These are phyloP conservation scores for Chelidonichthys spinosus DNA, from an alignment of 2,797 vertebrate species.

Conservation along the genomic window DNA sequence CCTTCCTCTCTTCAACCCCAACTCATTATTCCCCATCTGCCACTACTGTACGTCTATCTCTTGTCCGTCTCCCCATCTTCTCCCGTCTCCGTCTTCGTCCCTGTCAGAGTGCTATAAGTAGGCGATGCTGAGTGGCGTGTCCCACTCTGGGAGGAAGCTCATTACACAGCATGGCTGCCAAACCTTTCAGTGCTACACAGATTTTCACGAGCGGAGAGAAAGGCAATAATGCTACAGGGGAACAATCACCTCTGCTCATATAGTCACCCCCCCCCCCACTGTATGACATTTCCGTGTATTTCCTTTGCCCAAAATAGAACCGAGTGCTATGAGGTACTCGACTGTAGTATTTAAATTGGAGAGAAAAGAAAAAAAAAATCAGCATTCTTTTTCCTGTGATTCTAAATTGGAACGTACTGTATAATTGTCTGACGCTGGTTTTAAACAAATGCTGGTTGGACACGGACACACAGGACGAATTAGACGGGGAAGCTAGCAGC, in stretches of 20 bases:
- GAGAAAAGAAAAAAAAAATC: background rate
- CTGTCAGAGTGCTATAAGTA: conserved; percentile 41
- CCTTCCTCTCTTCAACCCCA: conserved; percentile 3
- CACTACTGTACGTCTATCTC: conserved; percentile 40
- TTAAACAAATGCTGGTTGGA: conserved; percentile 34
- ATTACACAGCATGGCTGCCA: conserved; percentile 39
- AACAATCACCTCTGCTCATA: conserved; percentile 69
- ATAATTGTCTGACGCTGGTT: conserved; percentile 33
- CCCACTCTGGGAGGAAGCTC: conserved; percentile 50
- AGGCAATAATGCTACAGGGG: conserved; percentile 72
- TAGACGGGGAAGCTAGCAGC: conserved; percentile 33
- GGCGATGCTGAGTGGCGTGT: conserved; percentile 51
- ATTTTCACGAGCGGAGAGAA: conserved; percentile 64
- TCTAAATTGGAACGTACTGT: conserved; percentile 1
- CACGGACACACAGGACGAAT: conserved; percentile 22
- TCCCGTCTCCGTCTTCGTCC: conserved; percentile 19
- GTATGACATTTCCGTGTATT: conserved; percentile 62
- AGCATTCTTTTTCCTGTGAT: conserved; percentile 10
- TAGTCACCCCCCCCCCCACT: conserved; percentile 52
- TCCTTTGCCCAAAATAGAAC: conserved; percentile 66
- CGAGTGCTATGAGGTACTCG: conserved; percentile 14
- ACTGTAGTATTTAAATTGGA: conserved; percentile 39
- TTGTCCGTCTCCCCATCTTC: conserved; percentile 24
- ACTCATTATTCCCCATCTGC: conserved; percentile 53
- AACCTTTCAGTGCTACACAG: conserved; percentile 55